These are phyloP conservation scores for Pseudochirops cupreus DNA, from an alignment of 2,797 vertebrate genomes.

Conservation along the genomic window DNA sequence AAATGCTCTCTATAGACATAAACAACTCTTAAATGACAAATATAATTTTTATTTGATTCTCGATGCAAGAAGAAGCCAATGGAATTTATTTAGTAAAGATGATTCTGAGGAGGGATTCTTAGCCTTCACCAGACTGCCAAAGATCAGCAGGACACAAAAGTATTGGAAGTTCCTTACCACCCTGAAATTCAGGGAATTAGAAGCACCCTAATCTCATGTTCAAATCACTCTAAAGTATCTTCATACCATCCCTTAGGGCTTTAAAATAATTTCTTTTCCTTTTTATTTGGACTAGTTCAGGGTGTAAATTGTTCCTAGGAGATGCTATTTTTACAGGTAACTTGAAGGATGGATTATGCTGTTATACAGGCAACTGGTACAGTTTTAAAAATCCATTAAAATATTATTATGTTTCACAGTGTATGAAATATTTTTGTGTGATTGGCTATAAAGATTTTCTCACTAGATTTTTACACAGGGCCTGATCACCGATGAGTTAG, in stretches of 20 bases:
- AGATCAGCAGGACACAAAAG: not conserved
- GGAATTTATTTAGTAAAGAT: not conserved
- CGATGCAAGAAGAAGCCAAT: not conserved
- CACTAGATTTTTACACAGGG: not conserved
- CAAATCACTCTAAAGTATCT: not conserved
- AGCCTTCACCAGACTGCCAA: not conserved
- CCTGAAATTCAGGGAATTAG: not conserved
- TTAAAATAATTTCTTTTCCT: not conserved
- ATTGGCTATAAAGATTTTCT: slow-evolving; percentile 3
- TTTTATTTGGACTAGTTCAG: not conserved
- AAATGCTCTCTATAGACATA: not conserved
- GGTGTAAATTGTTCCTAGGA: not conserved
- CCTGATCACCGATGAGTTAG: not conserved
- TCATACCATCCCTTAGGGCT: not conserved
- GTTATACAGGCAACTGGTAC: not conserved
- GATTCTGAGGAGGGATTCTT: not conserved
- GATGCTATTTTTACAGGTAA: not conserved
- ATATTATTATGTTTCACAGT: not conserved
- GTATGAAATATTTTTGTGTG: not conserved
- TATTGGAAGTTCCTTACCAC: not conserved
- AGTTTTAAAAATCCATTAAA: not conserved
- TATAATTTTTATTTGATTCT: not conserved
- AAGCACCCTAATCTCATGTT: not conserved
- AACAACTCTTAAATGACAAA: not conserved
- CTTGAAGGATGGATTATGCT: not conserved